These are phyloP conservation scores for Heteractis magnifica DNA, from an alignment of 92 coral and sea anemone species.

Conservation along the genomic window DNA sequence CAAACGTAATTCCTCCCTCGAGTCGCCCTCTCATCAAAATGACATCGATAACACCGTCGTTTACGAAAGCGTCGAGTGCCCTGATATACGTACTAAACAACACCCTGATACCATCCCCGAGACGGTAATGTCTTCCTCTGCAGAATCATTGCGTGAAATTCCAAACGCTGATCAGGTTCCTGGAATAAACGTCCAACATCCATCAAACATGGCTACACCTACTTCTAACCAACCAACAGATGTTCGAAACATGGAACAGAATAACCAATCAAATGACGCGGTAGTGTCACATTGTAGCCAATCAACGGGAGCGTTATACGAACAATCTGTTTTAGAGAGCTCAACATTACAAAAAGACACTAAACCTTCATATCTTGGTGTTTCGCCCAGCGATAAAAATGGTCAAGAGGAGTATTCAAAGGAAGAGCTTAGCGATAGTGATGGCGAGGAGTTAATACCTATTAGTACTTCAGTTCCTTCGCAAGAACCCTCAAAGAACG, in stretches of 20 bases:
- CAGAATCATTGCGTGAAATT: slow-evolving; percentile 49
- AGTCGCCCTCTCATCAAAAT: neutral
- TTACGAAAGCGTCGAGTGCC: neutral
- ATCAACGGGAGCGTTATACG: neutral
- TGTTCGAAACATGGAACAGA: neutral
- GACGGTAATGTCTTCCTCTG: slow-evolving; percentile 29
- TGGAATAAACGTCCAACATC: slow-evolving; percentile 15
- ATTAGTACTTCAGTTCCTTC: slow-evolving; percentile 16
- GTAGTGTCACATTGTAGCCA: neutral
- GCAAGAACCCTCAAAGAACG: neutral
- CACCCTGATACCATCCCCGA: neutral
- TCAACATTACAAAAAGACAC: too few relatives aligned
- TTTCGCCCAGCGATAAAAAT: neutral
- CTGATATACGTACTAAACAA: slow-evolving; percentile 5
- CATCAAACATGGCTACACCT: slow-evolving; percentile 10
- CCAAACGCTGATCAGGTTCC: slow-evolving; percentile 27
- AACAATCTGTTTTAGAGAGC: too few relatives aligned
- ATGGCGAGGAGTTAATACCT: slow-evolving; percentile 42
- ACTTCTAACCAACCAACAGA: neutral
- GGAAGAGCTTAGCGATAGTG: slow-evolving; percentile 18
- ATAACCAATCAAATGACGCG: neutral
- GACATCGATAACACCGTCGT: neutral
- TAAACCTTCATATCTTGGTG: neutral
- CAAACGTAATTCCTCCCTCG: slow-evolving; percentile 17
- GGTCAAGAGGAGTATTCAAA: neutral